Evolutionary conservation across 2,797 vertebrate species (phyloP).

Genomic region (Trachurus trachurus): DNA sequence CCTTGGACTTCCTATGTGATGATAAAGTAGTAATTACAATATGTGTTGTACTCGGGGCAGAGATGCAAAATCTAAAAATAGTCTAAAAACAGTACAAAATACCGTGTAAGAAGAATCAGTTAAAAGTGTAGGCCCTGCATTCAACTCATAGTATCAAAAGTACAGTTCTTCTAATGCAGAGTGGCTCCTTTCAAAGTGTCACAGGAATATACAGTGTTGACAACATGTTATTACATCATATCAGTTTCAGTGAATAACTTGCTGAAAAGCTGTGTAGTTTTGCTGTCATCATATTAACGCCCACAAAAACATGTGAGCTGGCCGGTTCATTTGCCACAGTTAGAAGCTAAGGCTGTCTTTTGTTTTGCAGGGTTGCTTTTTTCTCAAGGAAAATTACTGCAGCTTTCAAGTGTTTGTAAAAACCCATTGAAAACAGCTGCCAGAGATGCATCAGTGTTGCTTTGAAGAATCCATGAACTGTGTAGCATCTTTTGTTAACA

Average conservation of each 20-base stretch:
- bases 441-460: conserved; percentile 18
- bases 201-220: conserved; percentile 8
- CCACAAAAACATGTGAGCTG: conserved; percentile 11
- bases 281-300: conserved; percentile 26
- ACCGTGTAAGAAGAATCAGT: neutral
- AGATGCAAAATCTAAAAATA: neutral
- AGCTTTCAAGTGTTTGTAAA: conserved; percentile 39
- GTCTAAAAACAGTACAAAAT: neutral
- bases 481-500: conserved; percentile 11
- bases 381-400: conserved; percentile 25
- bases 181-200: neutral
- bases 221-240: neutral
- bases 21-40: neutral
- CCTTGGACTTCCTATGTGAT: neutral
- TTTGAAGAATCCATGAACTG: conserved; percentile 24
- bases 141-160: neutral
- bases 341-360: conserved; percentile 14
- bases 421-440: conserved; percentile 55
- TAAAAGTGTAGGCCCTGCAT: neutral
- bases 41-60: neutral
- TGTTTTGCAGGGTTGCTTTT: conserved; percentile 26
- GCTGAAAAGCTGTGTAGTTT: conserved; percentile 18
- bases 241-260: conserved; percentile 10
- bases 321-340: conserved; percentile 7
- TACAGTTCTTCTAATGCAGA: neutral